Evolutionary conservation across 2,888 invertebrate genomes (phyloP).

Genomic region (Nomada ruficornis): DNA sequence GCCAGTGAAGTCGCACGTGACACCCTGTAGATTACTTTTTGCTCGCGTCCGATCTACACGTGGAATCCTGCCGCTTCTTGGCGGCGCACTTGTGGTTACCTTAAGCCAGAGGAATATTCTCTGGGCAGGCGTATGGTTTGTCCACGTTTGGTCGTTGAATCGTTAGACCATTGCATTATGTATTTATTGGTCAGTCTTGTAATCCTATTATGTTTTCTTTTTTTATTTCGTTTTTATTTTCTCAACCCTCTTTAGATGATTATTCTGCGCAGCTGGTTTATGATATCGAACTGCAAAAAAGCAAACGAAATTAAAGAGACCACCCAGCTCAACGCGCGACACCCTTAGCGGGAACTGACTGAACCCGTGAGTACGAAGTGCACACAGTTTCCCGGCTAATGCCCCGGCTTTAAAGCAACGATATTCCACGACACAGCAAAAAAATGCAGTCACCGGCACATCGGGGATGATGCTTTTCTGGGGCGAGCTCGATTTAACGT

Average conservation of each 20-base stretch:
- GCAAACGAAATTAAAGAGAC: too few relatives aligned
- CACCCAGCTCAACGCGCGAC: too few relatives aligned
- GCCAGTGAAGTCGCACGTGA: conserved; percentile 43
- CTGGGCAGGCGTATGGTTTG: not conserved
- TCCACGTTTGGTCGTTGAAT: conserved; percentile 4
- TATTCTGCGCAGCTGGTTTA: too few relatives aligned
- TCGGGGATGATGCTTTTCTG: conserved; percentile 38
- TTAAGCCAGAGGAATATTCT: conserved; percentile 9
- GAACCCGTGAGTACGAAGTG: not conserved
- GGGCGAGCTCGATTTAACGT: conserved; percentile 44
- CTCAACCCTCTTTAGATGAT: too few relatives aligned
- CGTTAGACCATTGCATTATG: not conserved
- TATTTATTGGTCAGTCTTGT: not conserved
- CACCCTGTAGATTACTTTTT: conserved; percentile 44
- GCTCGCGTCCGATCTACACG: conserved; percentile 10
- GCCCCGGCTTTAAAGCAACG: conserved; percentile 15
- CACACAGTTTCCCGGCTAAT: not conserved
- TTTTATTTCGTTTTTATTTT: not conserved
- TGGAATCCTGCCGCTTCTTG: conserved; percentile 25
- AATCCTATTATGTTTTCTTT: not conserved
- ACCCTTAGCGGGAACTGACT: not conserved
- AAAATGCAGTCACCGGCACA: not conserved
- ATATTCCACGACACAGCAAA: not conserved
- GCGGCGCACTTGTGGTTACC: conserved; percentile 2
- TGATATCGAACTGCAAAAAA: too few relatives aligned